Evolutionary conservation across 2,113 vertebrate species (phyloP), one percentile per base, ranked within the genome.

Genomic region (Psophia crepitans): DNA sequence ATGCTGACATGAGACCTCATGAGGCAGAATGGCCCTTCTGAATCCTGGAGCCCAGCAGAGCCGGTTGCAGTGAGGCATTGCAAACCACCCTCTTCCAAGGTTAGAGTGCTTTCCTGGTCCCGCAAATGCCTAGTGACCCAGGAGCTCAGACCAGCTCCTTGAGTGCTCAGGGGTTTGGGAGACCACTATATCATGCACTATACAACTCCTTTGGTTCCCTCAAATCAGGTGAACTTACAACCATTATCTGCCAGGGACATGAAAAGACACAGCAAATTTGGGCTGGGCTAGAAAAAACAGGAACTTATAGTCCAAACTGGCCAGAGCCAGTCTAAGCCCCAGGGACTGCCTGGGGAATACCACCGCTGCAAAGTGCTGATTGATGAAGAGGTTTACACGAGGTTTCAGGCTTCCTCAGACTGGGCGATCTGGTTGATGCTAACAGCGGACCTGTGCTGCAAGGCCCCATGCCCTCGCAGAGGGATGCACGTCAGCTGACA

Each of bases 401-500:
- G 57, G 65, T 68, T 81, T 87, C 23, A 54, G 63, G 75, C 56
- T 54, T 37, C 57, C 75, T 78, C 8, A 11, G 17, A 11, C 27
- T 16, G 37, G 28, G n/a, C 5, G 1, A 43, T 33, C 19, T 58
- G 54, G 37, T 11, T 41, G 41, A 12, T 66, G 46, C 41, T 27
- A 35, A 61, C 8, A 9, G 60, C 69, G 84, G 61, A 48, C 7
- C 2, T 9, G 33, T 35, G 0, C 37, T 30, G 41, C 1, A 2
- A 41, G 94, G 56, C 13, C 51, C 44, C 2, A 0, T 8, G n/a
- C 24, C 27, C 30, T 83, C 4, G 0, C 49, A 3, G n/a, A 48
- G 41, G 56, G 46, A 56, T 30, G 16, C 1, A 0, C 19, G 7
- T 24, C 1, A 0, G 54, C 54, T 43, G 41, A 61, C 9, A 65